Conservation (phyloP, 35 echinoderm and acorn worm genomes). For the Stichopus chloronotus region DNA sequence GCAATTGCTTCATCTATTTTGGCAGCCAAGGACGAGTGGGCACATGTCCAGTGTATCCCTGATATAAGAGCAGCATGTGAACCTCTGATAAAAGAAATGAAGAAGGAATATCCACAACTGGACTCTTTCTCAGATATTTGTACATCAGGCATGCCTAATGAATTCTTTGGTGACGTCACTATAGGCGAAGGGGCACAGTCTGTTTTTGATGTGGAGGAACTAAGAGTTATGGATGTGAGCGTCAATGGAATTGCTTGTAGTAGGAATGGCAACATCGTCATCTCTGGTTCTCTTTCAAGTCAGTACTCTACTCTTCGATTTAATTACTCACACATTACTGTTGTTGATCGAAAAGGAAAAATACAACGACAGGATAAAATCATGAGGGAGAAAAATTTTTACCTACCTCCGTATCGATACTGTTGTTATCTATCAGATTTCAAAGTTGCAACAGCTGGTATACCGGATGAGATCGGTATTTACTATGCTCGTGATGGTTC, state of each 20-base stretch:
- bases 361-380: background rate
- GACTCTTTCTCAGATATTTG: no score
- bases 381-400: no score
- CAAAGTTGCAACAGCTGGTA: background rate
- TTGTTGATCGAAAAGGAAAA: background rate
- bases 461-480: background rate
- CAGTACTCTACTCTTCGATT: background rate
- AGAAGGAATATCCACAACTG: no score
- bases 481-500: constrained; percentile 1
- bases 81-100: no score
- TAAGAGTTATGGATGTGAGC: background rate
- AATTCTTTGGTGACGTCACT: background rate
- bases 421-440: constrained; percentile 15
- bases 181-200: background rate
- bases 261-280: constrained; percentile 16
- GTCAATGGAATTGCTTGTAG: background rate
- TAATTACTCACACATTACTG: constrained; percentile 4
- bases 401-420: background rate
- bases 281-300: background rate
- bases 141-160: background rate
- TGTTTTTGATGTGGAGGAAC: background rate
- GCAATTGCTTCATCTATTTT: no score
- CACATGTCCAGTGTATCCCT: no score
- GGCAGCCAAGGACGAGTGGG: no score
- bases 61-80: no score